Evolutionary conservation across 2,113 vertebrate species (phyloP).

Genomic region (Antennarius striatus): DNA sequence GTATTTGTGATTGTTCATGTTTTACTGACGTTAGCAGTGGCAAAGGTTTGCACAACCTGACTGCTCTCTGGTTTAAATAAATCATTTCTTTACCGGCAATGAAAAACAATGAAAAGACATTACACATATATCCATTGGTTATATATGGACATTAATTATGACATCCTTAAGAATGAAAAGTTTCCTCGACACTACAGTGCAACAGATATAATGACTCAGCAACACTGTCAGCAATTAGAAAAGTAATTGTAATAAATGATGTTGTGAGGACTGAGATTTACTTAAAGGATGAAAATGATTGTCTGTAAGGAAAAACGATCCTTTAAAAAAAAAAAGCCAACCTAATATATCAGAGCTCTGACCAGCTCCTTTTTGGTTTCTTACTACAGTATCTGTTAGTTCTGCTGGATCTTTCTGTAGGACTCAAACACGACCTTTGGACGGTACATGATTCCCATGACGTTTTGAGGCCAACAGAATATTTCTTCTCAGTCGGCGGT

Average conservation of each 20-base stretch:
- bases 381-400: not conserved
- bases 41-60: too few species aligned
- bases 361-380: too few species aligned
- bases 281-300: not conserved
- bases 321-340: not conserved
- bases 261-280: not conserved
- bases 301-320: conserved; percentile 3
- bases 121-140: too few species aligned
- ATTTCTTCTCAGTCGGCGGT: conserved; percentile 22
- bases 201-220: not conserved
- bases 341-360: not conserved
- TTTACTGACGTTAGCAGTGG: too few species aligned
- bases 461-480: conserved; percentile 1
- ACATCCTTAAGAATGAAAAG: too few species aligned
- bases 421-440: conserved; percentile 2
- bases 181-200: too few species aligned
- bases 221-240: not conserved
- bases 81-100: too few species aligned
- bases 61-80: too few species aligned
- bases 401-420: not conserved
- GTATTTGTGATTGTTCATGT: too few species aligned
- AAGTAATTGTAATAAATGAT: conserved; percentile 4
- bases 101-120: too few species aligned
- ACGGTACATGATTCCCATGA: not conserved
- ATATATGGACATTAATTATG: too few species aligned